Evolutionary conservation across 2,113 vertebrate species (phyloP), one percentile per base, ranked within the genome.

Genomic region (Oncorhynchus mykiss): DNA sequence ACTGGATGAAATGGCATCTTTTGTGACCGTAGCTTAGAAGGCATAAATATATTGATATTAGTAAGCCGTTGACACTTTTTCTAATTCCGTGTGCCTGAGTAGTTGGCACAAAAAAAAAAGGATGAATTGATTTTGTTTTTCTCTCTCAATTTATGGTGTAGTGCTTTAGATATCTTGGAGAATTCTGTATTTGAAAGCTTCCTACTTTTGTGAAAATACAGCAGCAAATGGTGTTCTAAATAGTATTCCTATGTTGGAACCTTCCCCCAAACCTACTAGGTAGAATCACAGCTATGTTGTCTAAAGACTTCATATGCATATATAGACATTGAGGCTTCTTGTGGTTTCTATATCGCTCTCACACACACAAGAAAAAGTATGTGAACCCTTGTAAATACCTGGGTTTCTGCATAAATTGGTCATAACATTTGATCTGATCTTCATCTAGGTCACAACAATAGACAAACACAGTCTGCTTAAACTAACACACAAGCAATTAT

Each of bases 21-120:
- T 12, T 67, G 65, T 57, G 54, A 57, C n/a, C 1, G 4, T 34
- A 68, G 14, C 51, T 18, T 68, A 11, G 14, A 68, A 39, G 67
- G 67, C 16, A 20, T 27, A 27, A 27, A 3, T 16, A 39, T 67
- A 67, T 39, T 20, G 16, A 68, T 39, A 68, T 16, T 64, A 20
- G 9, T 62, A 27, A 75, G 39, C 74, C 49, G 45, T 59, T 54
- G 71, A 72, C 24, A 31, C 49, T n/a, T 59, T 34, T 59, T 34
- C 73, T 45, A 71, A 1, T n/a, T 79, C 66, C 49, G 62, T 29
- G 22, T 77, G 71, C 20, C 75, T 81, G 62, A 59, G 31, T 68
- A 75, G 16, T 25, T 24, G 68, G 68, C 49, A 14, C 25, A 4
- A 3, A 67, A 49, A 25, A 25, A 60, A 8, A 54, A 27, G 27